Conservation (phyloP, 2,888 invertebrate genomes). For the Trissolcus japonicus region DNA sequence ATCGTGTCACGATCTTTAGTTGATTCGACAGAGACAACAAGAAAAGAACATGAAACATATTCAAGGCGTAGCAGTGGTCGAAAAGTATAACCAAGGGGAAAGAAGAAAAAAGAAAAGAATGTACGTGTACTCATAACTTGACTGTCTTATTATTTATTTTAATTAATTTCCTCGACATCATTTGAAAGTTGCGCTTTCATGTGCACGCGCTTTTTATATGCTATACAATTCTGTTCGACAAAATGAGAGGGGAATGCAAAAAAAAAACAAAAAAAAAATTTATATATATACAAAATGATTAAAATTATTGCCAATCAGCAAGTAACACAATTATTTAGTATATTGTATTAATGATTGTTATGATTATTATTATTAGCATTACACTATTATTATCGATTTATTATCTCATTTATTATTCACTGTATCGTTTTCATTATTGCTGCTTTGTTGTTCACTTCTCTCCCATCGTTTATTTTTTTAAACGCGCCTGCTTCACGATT, state of each 20-base stretch:
- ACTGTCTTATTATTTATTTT: slow-evolving; percentile 52
- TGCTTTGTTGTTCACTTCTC: slow-evolving; percentile 45
- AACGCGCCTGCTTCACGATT: slow-evolving; percentile 27
- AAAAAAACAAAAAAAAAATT: slow-evolving; percentile 10
- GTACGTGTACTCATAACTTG: slow-evolving; percentile 52
- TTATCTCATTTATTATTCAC: slow-evolving; percentile 38
- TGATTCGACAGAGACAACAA: slow-evolving; percentile 34
- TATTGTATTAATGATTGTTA: slow-evolving; percentile 51
- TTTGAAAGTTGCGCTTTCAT: slow-evolving; percentile 32
- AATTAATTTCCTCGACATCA: slow-evolving; percentile 48
- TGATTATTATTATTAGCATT: slow-evolving; percentile 48
- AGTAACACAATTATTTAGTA: slow-evolving; percentile 48
- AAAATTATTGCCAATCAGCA: slow-evolving; percentile 42
- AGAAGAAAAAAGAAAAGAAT: slow-evolving; percentile 23
- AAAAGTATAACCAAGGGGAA: slow-evolving; percentile 32
- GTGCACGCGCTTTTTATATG: slow-evolving; percentile 43
- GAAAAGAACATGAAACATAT: slow-evolving; percentile 42
- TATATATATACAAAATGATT: slow-evolving; percentile 28
- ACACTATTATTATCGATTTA: slow-evolving; percentile 48
- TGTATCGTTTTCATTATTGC: slow-evolving; percentile 46
- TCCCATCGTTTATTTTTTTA: slow-evolving; percentile 35
- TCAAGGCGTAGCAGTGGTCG: slow-evolving; percentile 47
- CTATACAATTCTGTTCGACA: slow-evolving; percentile 37
- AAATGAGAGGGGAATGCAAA: slow-evolving; percentile 7
- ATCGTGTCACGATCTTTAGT: slow-evolving; percentile 49